These are phyloP conservation scores for Musca domestica DNA, from an alignment of 1,140 invertebrate species.

Conservation along the genomic window DNA sequence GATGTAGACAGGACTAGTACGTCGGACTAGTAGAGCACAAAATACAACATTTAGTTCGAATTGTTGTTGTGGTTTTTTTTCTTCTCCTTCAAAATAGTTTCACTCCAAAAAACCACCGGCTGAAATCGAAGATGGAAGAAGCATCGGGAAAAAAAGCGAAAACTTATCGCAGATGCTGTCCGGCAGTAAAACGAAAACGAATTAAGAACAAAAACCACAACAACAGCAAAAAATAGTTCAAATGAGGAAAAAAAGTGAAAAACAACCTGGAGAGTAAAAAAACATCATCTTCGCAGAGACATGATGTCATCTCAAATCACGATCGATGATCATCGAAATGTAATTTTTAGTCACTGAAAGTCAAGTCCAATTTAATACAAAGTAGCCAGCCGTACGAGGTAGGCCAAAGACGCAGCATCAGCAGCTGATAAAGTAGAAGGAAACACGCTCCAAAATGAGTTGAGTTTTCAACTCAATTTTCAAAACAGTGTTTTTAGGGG, in stretches of 20 bases:
- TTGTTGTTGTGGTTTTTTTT: too few relatives aligned
- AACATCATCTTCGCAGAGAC: slow-evolving; percentile 14
- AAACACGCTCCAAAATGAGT: too few relatives aligned
- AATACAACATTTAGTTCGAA: slow-evolving; percentile 13
- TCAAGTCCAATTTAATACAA: slow-evolving; percentile 20
- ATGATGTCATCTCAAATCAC: slow-evolving; percentile 25
- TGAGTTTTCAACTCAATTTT: not conserved
- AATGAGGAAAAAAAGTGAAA: not conserved
- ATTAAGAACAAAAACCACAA: slow-evolving; percentile 28
- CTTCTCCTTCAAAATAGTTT: not conserved
- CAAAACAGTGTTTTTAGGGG: too few relatives aligned
- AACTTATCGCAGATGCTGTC: slow-evolving; percentile 32
- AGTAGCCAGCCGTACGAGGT: slow-evolving; percentile 6
- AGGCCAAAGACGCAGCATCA: not conserved
- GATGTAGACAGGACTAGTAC: slow-evolving; percentile 18
- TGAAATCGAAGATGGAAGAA: too few relatives aligned
- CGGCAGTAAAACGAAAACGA: slow-evolving; percentile 15
- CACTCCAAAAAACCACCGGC: not conserved
- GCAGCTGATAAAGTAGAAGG: too few relatives aligned
- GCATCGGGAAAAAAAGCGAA: slow-evolving; percentile 6
- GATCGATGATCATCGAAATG: slow-evolving; percentile 21
- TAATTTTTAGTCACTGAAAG: slow-evolving; percentile 22
- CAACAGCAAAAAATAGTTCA: slow-evolving; percentile 11
- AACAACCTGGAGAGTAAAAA: not conserved
- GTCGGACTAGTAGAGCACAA: slow-evolving; percentile 22